Conservation (phyloP, 2,888 invertebrate genomes). For the Drosophila neoperkinsi region DNA sequence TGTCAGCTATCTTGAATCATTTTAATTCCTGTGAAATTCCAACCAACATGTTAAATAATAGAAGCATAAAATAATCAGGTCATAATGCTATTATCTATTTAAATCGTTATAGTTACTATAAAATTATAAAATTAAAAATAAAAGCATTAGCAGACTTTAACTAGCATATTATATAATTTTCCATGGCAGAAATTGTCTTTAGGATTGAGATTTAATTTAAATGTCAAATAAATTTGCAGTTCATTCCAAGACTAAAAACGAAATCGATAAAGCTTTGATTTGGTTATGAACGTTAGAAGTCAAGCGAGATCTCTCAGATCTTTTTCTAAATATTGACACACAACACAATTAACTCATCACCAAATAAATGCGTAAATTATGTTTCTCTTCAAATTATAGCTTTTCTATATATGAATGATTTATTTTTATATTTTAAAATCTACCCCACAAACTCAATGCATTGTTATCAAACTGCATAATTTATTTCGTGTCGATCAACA, state of each 20-base stretch:
- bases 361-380: background rate
- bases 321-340: background rate
- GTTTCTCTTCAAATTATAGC: background rate
- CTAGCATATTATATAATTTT: background rate
- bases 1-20: background rate
- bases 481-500: constrained; percentile 34
- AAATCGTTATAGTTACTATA: background rate
- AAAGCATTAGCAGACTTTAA: background rate
- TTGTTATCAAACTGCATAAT: constrained; percentile 32
- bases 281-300: background rate
- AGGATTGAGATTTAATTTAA: background rate
- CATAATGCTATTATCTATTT: background rate
- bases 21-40: background rate
- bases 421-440: constrained; percentile 1
- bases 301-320: background rate
- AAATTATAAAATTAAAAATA: background rate
- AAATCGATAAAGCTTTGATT: background rate
- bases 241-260: background rate
- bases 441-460: constrained; percentile 6
- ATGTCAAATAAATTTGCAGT: background rate
- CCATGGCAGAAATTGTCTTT: background rate
- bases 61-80: background rate
- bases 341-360: background rate
- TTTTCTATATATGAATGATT: background rate
- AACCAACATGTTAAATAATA: background rate